Percentiles rank a stretch among this genome's conserved stretches.
phyloP scores from a whole-genome alignment of 1,140 invertebrate species.

The Cydia splendana region DNA sequence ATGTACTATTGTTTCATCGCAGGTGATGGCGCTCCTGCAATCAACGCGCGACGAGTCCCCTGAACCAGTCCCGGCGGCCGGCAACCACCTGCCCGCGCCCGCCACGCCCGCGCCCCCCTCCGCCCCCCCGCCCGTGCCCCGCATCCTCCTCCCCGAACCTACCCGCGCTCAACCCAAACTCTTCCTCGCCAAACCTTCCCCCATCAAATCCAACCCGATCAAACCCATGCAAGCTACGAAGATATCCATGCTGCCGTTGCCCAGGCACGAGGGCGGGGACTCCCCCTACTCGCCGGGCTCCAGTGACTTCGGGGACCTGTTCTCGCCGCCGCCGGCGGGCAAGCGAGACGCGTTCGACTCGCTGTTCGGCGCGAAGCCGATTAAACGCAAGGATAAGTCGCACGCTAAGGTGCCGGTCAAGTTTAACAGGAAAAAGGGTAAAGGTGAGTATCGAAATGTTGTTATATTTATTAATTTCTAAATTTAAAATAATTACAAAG shows the following conservation, averaged over 20 bases:
- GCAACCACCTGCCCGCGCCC: constrained; percentile 61
- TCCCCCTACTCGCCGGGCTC: constrained; percentile 93
- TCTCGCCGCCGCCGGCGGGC: constrained; percentile 84
- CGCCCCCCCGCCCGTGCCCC: constrained; percentile 49
- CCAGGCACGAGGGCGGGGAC: constrained; percentile 82
- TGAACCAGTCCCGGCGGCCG: constrained; percentile 58
- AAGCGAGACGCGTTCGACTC: constrained; percentile 81
- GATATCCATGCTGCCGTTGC: constrained; percentile 58
- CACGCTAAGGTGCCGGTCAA: constrained; percentile 74
- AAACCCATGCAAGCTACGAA: constrained; percentile 76
- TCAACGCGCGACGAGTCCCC: constrained; percentile 77
- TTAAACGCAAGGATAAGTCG: constrained; percentile 53
- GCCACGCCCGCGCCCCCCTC: constrained; percentile 31
- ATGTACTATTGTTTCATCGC: too few relatives aligned
- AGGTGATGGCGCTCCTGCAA: constrained; percentile 68
- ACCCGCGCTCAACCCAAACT: constrained; percentile 73
- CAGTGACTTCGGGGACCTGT: constrained; percentile 91
- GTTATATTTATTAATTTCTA: too few relatives aligned
- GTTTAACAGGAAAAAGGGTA: constrained; percentile 75
- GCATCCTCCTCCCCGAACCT: constrained; percentile 76
- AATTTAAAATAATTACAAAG: background rate
- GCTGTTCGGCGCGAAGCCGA: constrained; percentile 78
- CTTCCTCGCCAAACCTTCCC: constrained; percentile 77
- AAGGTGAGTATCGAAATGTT: background rate
- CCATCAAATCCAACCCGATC: constrained; percentile 80